Percentiles rank a stretch among this genome's conserved stretches.
Evolutionary conservation across 92 coral and sea anemone species (phyloP).

Genomic region (Montipora capitata): DNA sequence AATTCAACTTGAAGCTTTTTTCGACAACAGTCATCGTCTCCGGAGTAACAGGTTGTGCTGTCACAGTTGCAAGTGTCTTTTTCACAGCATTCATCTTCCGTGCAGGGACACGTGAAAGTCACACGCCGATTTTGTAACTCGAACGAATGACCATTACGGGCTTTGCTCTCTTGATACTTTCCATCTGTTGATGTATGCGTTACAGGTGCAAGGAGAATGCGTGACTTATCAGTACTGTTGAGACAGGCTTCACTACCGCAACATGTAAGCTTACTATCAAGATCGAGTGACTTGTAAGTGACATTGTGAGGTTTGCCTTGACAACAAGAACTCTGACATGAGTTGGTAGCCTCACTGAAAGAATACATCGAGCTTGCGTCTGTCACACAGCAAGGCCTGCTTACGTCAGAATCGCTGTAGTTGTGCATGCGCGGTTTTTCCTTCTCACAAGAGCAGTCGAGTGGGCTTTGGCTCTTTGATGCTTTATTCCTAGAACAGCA

Average conservation of each 20-base stretch:
- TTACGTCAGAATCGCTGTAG: conserved; percentile 8
- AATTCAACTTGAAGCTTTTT: too few species aligned
- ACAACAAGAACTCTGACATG: not conserved
- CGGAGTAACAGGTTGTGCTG: not conserved
- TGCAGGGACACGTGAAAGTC: not conserved
- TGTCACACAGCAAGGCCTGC: conserved; percentile 10
- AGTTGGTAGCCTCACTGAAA: conserved; percentile 10
- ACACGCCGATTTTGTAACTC: not conserved
- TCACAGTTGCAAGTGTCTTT: not conserved
- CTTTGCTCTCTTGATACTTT: conserved; percentile 10
- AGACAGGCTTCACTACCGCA: conserved; percentile 11
- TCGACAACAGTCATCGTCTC: too few species aligned
- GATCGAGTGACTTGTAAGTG: conserved; percentile 14
- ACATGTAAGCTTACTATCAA: not conserved
- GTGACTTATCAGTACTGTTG: not conserved
- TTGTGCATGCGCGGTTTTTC: not conserved
- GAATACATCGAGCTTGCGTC: conserved; percentile 13
- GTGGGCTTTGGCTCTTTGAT: not conserved
- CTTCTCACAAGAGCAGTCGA: not conserved
- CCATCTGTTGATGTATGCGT: not conserved
- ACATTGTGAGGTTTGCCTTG: not conserved
- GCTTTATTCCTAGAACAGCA: conserved; percentile 8
- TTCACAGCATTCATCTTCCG: conserved; percentile 14
- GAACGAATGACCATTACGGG: not conserved
- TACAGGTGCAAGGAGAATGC: not conserved